A percentile compares a stretch with the other conserved stretches of the same genome.
Conservation (phyloP, 2,888 invertebrate genomes). For the Heliconius hortense region DNA sequence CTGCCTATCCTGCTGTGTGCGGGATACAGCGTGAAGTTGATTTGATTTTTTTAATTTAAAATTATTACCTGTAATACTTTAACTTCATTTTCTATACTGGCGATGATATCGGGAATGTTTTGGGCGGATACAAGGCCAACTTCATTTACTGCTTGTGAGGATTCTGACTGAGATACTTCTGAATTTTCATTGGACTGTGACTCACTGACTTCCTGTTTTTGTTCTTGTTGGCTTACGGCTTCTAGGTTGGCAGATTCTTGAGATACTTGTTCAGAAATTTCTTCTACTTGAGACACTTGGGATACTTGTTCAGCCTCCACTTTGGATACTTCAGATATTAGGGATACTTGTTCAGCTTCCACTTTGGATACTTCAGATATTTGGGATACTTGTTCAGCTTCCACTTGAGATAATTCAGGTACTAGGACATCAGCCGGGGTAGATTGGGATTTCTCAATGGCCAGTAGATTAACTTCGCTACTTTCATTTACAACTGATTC, state of each 20-base stretch:
- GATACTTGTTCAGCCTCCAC: constrained; percentile 14
- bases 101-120: constrained; percentile 63
- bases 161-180: constrained; percentile 23
- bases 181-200: constrained; percentile 13
- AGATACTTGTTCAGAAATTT: constrained; percentile 27
- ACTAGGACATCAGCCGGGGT: constrained; percentile 9
- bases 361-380: constrained; percentile 2
- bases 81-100: constrained; percentile 60
- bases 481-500: constrained; percentile 34
- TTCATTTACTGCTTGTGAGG: constrained; percentile 12
- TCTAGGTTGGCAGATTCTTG: constrained; percentile 26
- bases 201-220: constrained; percentile 14
- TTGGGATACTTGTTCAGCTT: constrained; percentile 18
- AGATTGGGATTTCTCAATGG: constrained; percentile 11
- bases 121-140: constrained; percentile 44
- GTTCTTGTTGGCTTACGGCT: constrained; percentile 4
- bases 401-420: constrained; percentile 3
- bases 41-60: background rate
- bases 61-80: constrained; percentile 58
- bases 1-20: no score
- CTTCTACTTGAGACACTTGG: constrained; percentile 8
- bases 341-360: constrained; percentile 19
- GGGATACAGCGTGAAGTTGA: no score
- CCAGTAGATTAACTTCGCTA: constrained; percentile 26
- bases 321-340: constrained; percentile 1